These are phyloP conservation scores for Aphidius ervi DNA, from an alignment of 1,140 invertebrate genomes.

Conservation along the genomic window DNA sequence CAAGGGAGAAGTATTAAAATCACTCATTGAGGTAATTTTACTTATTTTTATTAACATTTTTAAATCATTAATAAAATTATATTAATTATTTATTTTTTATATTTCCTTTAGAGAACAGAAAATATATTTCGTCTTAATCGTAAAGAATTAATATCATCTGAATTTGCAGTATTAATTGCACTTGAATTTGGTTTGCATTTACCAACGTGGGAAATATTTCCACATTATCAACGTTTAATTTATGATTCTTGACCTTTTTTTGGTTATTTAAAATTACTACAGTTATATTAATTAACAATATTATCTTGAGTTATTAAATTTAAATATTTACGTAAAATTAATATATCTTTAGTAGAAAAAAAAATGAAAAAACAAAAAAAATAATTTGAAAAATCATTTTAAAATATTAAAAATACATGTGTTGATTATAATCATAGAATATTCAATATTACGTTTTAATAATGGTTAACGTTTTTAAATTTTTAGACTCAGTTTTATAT, in stretches of 20 bases:
- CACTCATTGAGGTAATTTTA: conserved; percentile 74
- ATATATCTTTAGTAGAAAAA: no score
- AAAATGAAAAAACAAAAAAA: background rate
- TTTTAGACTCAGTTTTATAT: no score
- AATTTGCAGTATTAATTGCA: conserved; percentile 92
- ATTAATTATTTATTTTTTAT: background rate
- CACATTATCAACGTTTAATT: conserved; percentile 89
- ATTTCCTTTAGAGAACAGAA: conserved; percentile 73
- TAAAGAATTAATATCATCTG: conserved; percentile 84
- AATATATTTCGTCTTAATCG: conserved; percentile 84
- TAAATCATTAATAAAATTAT: background rate
- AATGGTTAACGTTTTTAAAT: no score
- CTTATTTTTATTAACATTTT: background rate
- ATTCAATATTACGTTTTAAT: no score
- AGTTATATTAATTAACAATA: no score
- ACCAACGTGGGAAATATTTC: conserved; percentile 85
- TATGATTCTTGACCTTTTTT: conserved; percentile 72
- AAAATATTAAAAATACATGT: no score
- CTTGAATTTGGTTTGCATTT: conserved; percentile 92
- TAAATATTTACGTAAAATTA: no score
- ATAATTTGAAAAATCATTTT: background rate
- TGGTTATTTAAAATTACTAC: background rate
- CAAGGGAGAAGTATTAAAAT: conserved; percentile 81
- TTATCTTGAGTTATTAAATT: no score
- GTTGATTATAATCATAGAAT: no score